Conservation (phyloP, 2,888 invertebrate species). For the Gymnoscelis rufifasciata region DNA sequence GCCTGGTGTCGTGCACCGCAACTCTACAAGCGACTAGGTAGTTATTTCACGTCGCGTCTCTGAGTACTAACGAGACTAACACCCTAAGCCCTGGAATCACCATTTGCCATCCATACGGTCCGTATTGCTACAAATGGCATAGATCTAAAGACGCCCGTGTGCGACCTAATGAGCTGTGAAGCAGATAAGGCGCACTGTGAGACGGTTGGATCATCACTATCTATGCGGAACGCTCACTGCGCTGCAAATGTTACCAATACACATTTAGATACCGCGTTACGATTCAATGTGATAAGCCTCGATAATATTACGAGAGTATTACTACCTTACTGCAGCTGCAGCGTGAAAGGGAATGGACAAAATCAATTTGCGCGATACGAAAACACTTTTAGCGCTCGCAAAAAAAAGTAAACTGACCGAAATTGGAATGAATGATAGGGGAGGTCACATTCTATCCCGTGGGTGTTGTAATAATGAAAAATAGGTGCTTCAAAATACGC, state of each 20-base stretch:
- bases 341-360: conserved; percentile 19
- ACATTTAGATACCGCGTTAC: conserved; percentile 37
- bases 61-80: conserved; percentile 55
- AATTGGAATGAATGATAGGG: conserved; percentile 37
- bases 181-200: conserved; percentile 74
- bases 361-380: conserved; percentile 33
- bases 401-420: conserved; percentile 30
- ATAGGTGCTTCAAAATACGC: conserved; percentile 59
- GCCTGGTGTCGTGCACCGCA: conserved; percentile 49
- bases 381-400: conserved; percentile 25
- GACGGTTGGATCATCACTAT: conserved; percentile 67
- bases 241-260: conserved; percentile 42
- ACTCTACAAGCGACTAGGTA: conserved; percentile 34
- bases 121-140: conserved; percentile 74
- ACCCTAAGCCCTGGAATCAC: conserved; percentile 64
- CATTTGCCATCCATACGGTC: conserved; percentile 63
- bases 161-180: conserved; percentile 79
- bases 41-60: conserved; percentile 52
- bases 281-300: conserved; percentile 38
- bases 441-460: conserved; percentile 42
- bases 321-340: conserved; percentile 12
- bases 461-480: conserved; percentile 57
- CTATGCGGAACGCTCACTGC: conserved; percentile 58
- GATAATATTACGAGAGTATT: conserved; percentile 13
- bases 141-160: conserved; percentile 64